These are phyloP conservation scores for Ptilonorhynchus violaceus DNA, from an alignment of 2,113 vertebrate genomes.

Conservation along the genomic window DNA sequence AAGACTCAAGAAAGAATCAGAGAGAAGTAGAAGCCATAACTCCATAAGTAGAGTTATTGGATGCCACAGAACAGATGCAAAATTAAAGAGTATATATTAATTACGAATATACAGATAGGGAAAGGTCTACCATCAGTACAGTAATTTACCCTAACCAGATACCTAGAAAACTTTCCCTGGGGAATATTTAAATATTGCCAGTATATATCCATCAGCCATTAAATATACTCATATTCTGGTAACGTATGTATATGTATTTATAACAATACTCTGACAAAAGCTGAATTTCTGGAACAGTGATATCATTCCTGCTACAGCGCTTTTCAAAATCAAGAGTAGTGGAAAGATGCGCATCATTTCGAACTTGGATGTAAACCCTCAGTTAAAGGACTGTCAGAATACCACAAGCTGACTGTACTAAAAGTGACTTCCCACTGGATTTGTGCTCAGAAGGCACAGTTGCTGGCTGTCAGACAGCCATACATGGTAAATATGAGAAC, in stretches of 20 bases:
- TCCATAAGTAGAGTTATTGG: not conserved
- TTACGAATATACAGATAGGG: not conserved
- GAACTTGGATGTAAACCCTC: not conserved
- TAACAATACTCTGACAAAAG: not conserved
- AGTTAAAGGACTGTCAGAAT: not conserved
- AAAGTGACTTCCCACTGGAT: not conserved
- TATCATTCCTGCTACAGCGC: not conserved
- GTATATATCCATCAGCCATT: not conserved
- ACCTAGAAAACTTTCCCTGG: not conserved
- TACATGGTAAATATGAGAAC: not conserved
- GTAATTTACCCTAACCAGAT: not conserved
- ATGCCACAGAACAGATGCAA: not conserved
- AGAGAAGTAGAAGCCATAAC: not conserved
- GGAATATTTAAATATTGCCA: not conserved
- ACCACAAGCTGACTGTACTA: not conserved
- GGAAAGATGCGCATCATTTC: not conserved
- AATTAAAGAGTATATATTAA: not conserved
- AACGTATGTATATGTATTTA: not conserved
- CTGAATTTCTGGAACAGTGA: not conserved
- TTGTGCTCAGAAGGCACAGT: not conserved
- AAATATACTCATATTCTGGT: not conserved
- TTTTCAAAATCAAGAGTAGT: not conserved
- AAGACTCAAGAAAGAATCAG: not conserved
- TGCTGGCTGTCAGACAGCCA: not conserved
- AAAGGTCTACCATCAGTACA: not conserved